phyloP scores from a whole-genome alignment of 2,113 vertebrate genomes.

The Neogobius melanostomus region DNA sequence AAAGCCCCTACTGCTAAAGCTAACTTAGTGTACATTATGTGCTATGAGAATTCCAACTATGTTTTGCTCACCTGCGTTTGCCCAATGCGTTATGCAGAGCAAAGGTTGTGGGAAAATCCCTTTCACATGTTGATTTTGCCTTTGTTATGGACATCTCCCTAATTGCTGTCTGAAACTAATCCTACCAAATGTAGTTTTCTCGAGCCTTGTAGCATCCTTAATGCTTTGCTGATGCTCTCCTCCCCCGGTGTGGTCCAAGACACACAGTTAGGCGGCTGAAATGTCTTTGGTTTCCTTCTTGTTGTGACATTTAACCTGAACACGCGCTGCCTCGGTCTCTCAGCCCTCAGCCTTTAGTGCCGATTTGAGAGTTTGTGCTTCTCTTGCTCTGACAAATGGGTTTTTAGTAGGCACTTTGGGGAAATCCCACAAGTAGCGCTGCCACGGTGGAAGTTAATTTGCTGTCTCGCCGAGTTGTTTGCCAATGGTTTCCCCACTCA shows the following conservation, averaged over 20 bases:
- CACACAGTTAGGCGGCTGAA: constrained; percentile 28
- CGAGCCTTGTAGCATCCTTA: constrained; percentile 24
- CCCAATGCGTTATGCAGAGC: background rate
- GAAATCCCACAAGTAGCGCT: constrained; percentile 7
- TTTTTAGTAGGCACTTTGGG: constrained; percentile 9
- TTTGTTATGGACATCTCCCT: constrained; percentile 31
- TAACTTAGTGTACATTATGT: background rate
- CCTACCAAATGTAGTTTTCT: constrained; percentile 15
- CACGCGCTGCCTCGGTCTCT: background rate
- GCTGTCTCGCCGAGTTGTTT: constrained; percentile 1
- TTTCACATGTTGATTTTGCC: background rate
- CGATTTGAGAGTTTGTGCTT: constrained; percentile 11
- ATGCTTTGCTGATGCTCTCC: constrained; percentile 26
- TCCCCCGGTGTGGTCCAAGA: constrained; percentile 26
- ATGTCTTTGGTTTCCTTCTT: constrained; percentile 35
- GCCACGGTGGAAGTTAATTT: constrained; percentile 10
- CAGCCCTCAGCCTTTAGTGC: constrained; percentile 29
- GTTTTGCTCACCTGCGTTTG: background rate
- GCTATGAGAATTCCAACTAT: constrained; percentile 9
- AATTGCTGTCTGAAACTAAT: constrained; percentile 24
- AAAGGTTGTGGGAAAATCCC: constrained; percentile 8
- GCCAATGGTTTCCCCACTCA: constrained; percentile 4
- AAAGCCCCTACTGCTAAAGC: too few species aligned
- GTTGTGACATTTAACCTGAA: constrained; percentile 24
- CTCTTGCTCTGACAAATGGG: constrained; percentile 10